Evolutionary conservation across 64 coral and sea anemone species (phyloP).

Genomic region (Hydrozoanthus tunicans): DNA sequence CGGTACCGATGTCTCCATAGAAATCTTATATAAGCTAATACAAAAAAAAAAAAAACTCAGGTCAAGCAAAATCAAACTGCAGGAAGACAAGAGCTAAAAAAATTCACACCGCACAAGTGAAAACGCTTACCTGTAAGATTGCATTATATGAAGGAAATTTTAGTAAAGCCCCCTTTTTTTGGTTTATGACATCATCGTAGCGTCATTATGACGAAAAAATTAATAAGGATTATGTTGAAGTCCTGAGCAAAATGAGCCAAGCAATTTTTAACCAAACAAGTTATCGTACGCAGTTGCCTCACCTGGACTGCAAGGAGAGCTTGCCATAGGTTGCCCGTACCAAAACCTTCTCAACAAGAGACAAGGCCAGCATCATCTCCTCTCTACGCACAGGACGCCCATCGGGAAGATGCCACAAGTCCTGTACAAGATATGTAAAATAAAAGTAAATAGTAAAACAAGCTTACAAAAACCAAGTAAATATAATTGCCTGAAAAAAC

Average conservation of each 20-base stretch:
- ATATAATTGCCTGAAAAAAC: no score
- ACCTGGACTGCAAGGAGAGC: constrained; percentile 76
- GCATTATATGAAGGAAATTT: no score
- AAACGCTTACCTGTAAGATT: no score
- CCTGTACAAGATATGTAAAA: neutral
- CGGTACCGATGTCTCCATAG: constrained; percentile 60
- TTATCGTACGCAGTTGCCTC: neutral
- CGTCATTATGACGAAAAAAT: neutral
- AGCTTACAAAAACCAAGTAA: neutral
- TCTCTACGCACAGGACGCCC: constrained; percentile 64
- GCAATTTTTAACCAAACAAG: neutral
- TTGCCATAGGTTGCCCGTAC: constrained; percentile 78
- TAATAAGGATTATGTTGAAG: neutral
- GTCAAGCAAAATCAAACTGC: neutral
- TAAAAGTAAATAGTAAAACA: neutral
- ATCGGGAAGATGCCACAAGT: constrained; percentile 56
- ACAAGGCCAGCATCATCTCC: constrained; percentile 71
- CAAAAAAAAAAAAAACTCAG: neutral
- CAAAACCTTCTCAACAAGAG: constrained; percentile 71
- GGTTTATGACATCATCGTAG: no score
- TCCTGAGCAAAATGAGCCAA: neutral
- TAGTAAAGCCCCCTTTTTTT: no score
- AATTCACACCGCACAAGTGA: no score
- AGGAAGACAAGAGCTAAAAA: no score
- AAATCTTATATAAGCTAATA: constrained; percentile 67